phyloP scores from a whole-genome alignment of 2,113 vertebrate species.

The Rhinoptilus africanus region DNA sequence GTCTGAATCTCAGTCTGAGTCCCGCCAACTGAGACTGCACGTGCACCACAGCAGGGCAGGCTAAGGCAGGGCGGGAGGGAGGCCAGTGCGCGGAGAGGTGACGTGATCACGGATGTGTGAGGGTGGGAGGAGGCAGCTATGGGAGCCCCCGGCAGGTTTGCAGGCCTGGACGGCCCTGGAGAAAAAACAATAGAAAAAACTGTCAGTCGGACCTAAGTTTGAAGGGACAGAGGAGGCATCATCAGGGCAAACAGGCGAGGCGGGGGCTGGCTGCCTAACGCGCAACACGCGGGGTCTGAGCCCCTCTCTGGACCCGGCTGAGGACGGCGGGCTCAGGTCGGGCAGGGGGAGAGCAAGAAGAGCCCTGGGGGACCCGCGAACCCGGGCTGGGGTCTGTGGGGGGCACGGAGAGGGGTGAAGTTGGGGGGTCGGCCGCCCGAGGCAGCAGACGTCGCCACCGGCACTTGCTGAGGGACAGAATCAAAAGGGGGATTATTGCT shows the following conservation, averaged over 20 bases:
- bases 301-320: neutral
- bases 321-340: neutral
- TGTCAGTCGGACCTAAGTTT: conserved; percentile 78
- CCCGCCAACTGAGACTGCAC: conserved; percentile 77
- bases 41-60: conserved; percentile 81
- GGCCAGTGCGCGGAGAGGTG: conserved; percentile 82
- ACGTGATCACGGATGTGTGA: conserved; percentile 80
- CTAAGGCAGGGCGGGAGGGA: conserved; percentile 80
- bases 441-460: neutral
- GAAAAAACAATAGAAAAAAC: conserved; percentile 85
- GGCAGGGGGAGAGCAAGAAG: neutral
- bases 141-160: conserved; percentile 82
- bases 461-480: conserved; percentile 18
- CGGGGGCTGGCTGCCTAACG: conserved; percentile 13
- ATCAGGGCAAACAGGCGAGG: conserved; percentile 41
- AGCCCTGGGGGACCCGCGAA: neutral
- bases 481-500: conserved; percentile 57
- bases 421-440: neutral
- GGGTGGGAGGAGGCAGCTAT: conserved; percentile 84
- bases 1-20: conserved; percentile 81
- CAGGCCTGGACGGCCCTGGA: conserved; percentile 85
- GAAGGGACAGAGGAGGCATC: conserved; percentile 65
- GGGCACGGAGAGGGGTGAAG: neutral
- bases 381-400: neutral
- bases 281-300: neutral